Base-by-base conservation (phyloP, 1,140 invertebrate species). In the Chrysomallon squamiferum region DNA sequence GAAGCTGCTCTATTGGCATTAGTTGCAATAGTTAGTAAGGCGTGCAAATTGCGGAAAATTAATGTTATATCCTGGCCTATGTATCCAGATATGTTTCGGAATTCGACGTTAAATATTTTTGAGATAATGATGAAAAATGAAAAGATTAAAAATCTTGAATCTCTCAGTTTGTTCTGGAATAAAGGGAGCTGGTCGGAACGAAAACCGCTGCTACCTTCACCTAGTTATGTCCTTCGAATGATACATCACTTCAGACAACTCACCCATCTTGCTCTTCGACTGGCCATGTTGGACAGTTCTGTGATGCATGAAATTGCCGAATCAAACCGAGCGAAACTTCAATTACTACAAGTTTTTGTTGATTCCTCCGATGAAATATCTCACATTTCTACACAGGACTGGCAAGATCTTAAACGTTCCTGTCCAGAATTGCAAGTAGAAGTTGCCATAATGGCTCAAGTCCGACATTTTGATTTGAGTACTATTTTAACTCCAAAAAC, bases 61-160 rank as follows among this genome's bases (percentile, higher is more conserved):
- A 47, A 65, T 50, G 65, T 76, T 3, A 20, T 29, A 20, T 73
- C 74, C 0, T 76, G 74, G 74, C 74, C 74, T 1, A 73, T 76
- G 71, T 69, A 67, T 41, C 72, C 59, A 18, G 43, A 38, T n/a
- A 64, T 63, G 6, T 29, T 68, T 7, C 41, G 54, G 18, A 47
- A 69, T 15, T 15, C 35, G 5, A 60, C 66, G n/a, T 20, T 64
- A 11, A 73, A 73, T 50, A 71, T 77, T 29, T 72, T 72, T 59
- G 50, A 66, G 22, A 62, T 61, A n/a, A 49, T 76, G 57, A 38
- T 49, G 22, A 59, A 59, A 11, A 72, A 70, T 50, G 50, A 66
- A 29, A 72, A 71, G 49, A 33, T 73, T 13, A 58, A 63, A 41
- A 58, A 59, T 32, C 67, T 76, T n/a, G 67, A 74, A 33, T 63